Evolutionary conservation across 2,113 vertebrate species (phyloP).

Genomic region (Nycticorax nycticorax): DNA sequence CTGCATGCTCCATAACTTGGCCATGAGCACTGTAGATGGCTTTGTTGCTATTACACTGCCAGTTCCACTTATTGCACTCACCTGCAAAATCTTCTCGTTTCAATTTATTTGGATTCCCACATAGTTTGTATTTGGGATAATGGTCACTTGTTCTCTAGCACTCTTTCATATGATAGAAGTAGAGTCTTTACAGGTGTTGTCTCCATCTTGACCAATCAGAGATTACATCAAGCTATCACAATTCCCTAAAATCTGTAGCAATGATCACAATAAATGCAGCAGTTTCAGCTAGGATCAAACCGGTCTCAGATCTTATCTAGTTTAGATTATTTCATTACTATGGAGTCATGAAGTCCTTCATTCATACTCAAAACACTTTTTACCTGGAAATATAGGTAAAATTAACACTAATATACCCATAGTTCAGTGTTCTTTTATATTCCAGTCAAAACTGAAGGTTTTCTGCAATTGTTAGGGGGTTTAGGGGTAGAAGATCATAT

Average conservation of each 20-base stretch:
- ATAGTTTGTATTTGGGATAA: neutral
- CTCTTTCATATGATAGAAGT: neutral
- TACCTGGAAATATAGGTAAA: neutral
- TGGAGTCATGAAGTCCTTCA: neutral
- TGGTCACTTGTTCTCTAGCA: neutral
- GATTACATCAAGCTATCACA: neutral
- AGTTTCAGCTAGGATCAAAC: neutral
- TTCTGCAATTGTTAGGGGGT: neutral
- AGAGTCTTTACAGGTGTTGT: neutral
- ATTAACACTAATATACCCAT: neutral
- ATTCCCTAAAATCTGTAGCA: neutral
- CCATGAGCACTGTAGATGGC: neutral
- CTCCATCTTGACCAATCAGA: neutral
- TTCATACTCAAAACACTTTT: neutral
- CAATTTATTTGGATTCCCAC: neutral
- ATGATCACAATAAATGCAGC: neutral
- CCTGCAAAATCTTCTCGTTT: neutral
- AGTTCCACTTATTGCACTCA: neutral
- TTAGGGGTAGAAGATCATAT: neutral
- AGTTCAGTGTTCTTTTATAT: neutral
- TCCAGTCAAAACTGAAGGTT: neutral
- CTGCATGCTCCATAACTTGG: neutral
- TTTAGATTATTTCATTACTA: neutral
- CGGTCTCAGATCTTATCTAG: neutral
- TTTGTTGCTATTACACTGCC: neutral